Evolutionary conservation across 2,888 invertebrate species (phyloP), one percentile per base, ranked within the genome.

Genomic region (Pachliopta kotzebuea): DNA sequence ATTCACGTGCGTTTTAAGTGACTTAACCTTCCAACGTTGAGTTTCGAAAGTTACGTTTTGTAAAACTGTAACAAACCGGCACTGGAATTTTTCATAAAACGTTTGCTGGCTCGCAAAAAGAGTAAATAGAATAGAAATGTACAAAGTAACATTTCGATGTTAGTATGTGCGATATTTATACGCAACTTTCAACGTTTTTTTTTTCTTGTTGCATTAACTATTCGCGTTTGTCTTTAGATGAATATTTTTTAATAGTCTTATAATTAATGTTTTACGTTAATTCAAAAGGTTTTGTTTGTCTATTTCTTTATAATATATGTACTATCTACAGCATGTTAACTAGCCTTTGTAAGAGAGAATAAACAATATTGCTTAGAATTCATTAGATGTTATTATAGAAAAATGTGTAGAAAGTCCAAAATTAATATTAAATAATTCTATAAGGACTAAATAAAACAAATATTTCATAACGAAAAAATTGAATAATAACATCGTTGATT

Each of bases 41-140:
- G 52, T 57, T 62, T 31, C 14, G 24, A 62, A 50, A 52, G 62
- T 62, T 37, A 62, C 20, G 29, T 52, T 49, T 37, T 56, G 57
- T 62, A 56, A 57, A 62, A 57, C 42, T 42, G 57, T 57, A 37
- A 37, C 50, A 62, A 37, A 56, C 62, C n/a, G 49, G 8, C 26
- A 50, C 50, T 52, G 2, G 62, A 62, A 50, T 31, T 56, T 56
- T 56, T 31, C 45, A 23, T 21, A 37, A 60, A 60, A 52, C 62
- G n/a, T 56, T 56, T 50, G 31, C 56, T 31, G 11, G 11, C 29
- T 29, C 45, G 37, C 11, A 23, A 62, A 45, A 50, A 62, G 49
- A 18, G 6, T 52, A 52, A 21, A 20, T 9, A 18, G 45, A n/a
- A 45, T 45, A 18, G 18, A n/a, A 45, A 45, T 14, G n/a, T 18